Evolutionary conservation across 1,140 invertebrate species (phyloP).

Genomic region (Papilio dardanus): DNA sequence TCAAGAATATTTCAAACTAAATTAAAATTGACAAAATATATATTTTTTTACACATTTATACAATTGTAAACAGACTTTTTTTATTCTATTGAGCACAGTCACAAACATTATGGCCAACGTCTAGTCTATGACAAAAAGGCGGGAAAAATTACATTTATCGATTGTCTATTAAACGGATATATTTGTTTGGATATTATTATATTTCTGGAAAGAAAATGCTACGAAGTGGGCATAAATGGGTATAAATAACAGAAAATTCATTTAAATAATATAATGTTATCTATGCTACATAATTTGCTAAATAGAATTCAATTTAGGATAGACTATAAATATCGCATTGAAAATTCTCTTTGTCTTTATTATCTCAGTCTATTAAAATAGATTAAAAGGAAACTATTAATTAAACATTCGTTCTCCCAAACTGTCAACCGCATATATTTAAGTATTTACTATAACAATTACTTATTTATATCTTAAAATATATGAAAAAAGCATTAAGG

Average conservation of each 20-base stretch:
- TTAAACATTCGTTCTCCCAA: constrained; percentile 43
- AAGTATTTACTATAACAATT: constrained; percentile 36
- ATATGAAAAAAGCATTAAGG: constrained; percentile 62
- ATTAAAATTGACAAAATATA: neutral
- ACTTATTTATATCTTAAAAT: constrained; percentile 41
- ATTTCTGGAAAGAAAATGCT: neutral
- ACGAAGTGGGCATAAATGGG: neutral
- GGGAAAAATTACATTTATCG: neutral
- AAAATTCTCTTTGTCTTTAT: neutral
- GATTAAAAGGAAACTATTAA: neutral
- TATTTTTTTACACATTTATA: neutral
- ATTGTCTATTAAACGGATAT: neutral
- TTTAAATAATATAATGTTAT: neutral
- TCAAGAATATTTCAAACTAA: neutral
- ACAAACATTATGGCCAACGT: constrained; percentile 2
- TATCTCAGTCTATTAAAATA: constrained; percentile 31
- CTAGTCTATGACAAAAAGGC: constrained; percentile 11
- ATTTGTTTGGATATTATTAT: neutral
- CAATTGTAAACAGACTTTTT: neutral
- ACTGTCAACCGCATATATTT: constrained; percentile 45
- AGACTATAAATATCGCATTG: neutral
- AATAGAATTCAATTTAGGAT: neutral
- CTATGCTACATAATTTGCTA: neutral
- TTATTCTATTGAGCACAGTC: constrained; percentile 4
- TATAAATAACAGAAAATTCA: neutral